Percentiles rank a stretch among this genome's conserved stretches.
phyloP scores from a whole-genome alignment of 2,888 invertebrate genomes.

The Eupsilia transversa region DNA sequence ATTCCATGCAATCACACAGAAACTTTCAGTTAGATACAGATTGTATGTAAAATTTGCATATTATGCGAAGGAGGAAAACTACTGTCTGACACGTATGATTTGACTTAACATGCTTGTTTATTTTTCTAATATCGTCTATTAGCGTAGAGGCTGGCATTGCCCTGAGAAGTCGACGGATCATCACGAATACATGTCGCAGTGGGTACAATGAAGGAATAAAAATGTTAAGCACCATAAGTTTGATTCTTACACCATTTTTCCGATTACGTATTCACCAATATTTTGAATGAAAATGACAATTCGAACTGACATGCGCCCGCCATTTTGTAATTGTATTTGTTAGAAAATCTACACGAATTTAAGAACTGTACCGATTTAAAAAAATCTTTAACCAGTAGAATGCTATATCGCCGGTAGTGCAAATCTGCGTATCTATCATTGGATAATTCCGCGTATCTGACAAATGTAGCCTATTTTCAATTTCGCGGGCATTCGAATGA shows the following conservation, averaged over 20 bases:
- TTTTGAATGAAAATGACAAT: background rate
- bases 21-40: background rate
- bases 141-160: constrained; percentile 33
- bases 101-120: constrained; percentile 50
- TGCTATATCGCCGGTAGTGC: too few species aligned
- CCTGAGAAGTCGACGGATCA: constrained; percentile 28
- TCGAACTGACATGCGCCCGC: background rate
- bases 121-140: constrained; percentile 45
- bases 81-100: constrained; percentile 22
- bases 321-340: background rate
- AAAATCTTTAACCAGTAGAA: background rate
- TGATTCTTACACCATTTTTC: background rate
- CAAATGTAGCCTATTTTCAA: too few species aligned
- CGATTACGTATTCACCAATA: background rate
- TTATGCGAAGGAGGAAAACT: constrained; percentile 48
- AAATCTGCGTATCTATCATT: too few species aligned
- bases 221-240: background rate
- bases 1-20: background rate
- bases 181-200: constrained; percentile 12
- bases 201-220: background rate
- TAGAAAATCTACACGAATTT: background rate
- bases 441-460: too few species aligned
- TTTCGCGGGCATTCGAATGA: too few species aligned
- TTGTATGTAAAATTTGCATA: background rate
- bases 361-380: background rate